A percentile compares a stretch with the other conserved stretches of the same genome.
Conservation (phyloP, 2,797 vertebrate genomes). For the Euthynnus affinis region DNA sequence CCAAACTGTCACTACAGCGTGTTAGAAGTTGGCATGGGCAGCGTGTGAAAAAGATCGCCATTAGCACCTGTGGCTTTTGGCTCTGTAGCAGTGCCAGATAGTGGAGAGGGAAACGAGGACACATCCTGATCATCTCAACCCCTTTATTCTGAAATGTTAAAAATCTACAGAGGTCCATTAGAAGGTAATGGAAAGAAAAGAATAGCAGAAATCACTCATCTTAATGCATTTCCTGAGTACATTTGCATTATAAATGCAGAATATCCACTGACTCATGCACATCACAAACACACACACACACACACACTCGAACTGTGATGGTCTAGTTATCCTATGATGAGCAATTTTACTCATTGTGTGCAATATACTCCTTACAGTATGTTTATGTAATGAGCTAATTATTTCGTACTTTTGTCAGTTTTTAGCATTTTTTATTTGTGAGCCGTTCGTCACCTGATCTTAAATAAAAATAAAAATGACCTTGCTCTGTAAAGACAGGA, state of each 20-base stretch:
- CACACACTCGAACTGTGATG: too few species aligned
- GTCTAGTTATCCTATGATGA: too few species aligned
- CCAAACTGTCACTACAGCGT: slow-evolving; percentile 65
- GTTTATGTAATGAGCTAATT: too few species aligned
- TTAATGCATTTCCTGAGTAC: slow-evolving; percentile 83
- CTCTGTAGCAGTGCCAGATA: slow-evolving; percentile 58
- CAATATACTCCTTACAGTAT: too few species aligned
- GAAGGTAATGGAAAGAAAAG: slow-evolving; percentile 68
- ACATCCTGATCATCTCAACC: slow-evolving; percentile 57
- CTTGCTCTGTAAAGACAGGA: slow-evolving; percentile 63
- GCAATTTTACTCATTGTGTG: too few species aligned
- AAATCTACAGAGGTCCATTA: slow-evolving; percentile 69
- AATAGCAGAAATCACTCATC: slow-evolving; percentile 74
- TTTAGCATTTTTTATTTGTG: too few species aligned
- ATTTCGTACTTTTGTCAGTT: too few species aligned
- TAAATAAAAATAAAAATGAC: slow-evolving; percentile 52
- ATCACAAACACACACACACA: too few species aligned
- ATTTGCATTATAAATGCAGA: slow-evolving; percentile 83
- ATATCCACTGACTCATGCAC: slow-evolving; percentile 16
- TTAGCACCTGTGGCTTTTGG: slow-evolving; percentile 77
- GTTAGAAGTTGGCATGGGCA: slow-evolving; percentile 58
- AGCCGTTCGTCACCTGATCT: too few species aligned
- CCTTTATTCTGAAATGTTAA: slow-evolving; percentile 58
- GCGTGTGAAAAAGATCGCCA: slow-evolving; percentile 62
- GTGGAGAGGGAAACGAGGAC: slow-evolving; percentile 66